Evolutionary conservation across 2,797 vertebrate species (phyloP), one percentile per base, ranked within the genome.

Genomic region (Eulemur rubriventer): DNA sequence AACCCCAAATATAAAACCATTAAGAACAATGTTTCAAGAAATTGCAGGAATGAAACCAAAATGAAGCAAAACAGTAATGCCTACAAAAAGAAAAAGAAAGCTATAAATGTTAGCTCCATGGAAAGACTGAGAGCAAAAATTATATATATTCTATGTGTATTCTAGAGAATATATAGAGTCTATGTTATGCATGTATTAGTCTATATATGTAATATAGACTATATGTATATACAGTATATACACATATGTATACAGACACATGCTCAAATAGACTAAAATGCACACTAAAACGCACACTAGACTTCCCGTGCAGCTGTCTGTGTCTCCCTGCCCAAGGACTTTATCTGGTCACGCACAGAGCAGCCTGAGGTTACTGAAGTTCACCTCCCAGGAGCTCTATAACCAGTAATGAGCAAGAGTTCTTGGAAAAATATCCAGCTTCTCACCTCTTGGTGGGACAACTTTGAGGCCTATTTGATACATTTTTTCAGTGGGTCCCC

Each of bases 1-100:
- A 65, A 70, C 43, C 26, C 17, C 30, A 88, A 46, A 46, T 94
- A 55, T 46, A 65, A 94, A 94, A 75, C n/a, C 50, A 57, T 70
- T 73, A 72, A 63, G 28, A 76, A 67, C 26, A 76, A 83, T 89
- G 17, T 33, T 89, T 38, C 57, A 78, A 38, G 48, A 65, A 83
- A 46, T 57, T 57, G 8, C 26, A 76, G 61, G 76, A 72, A 52
- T 28, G 41, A 88, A 52, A 61, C 35, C 28, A 69, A 41, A 84
- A 76, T 38, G 63, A 76, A 85, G 55, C 26, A 72, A 75, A 38
- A 63, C n/a, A 73, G 63, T 83, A 65, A 48, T 63, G 35, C 30
- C 35, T 69, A 43, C 57, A 59, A 59, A 41, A 41, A 41, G 1
- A 41, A 41, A 41, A 41, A 41, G 6, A 41, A 41, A 41, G 2